Evolutionary conservation across 1,140 invertebrate genomes (phyloP).

Genomic region (Monomorium pharaonis): DNA sequence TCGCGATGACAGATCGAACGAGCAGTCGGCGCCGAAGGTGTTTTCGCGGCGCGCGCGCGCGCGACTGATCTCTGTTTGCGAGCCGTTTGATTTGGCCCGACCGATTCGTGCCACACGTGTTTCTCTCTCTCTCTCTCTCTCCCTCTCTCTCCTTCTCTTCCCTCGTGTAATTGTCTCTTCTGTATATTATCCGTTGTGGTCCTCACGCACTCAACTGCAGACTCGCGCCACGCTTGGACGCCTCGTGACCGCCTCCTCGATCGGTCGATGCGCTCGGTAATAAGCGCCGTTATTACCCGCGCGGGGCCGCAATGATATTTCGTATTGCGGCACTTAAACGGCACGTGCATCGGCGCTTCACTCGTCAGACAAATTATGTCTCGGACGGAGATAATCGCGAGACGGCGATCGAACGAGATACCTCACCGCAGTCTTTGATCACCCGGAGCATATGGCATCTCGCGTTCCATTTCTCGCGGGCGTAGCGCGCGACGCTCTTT

Average conservation of each 20-base stretch:
- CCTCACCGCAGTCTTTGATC: not conserved
- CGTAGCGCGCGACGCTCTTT: not conserved
- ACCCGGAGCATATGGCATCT: not conserved
- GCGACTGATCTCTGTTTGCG: not conserved
- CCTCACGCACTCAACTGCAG: not conserved
- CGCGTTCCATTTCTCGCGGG: not conserved
- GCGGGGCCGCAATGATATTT: not conserved
- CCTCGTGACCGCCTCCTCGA: not conserved
- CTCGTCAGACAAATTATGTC: not conserved
- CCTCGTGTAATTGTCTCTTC: not conserved
- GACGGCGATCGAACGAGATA: not conserved
- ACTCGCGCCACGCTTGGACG: not conserved
- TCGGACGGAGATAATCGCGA: not conserved
- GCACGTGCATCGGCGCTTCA: constrained; percentile 8
- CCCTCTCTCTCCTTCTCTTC: not conserved
- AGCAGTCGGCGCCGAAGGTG: constrained; percentile 35
- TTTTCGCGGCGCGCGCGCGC: constrained; percentile 2
- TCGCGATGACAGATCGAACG: constrained; percentile 49
- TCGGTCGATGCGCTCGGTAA: not conserved
- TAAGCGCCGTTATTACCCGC: not conserved
- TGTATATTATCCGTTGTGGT: not conserved
- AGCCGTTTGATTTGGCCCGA: not conserved
- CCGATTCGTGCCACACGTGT: not conserved
- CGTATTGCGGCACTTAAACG: not conserved
- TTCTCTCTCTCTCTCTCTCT: not conserved